These are phyloP conservation scores for Pseudomyrmex gracilis DNA, from an alignment of 1,140 invertebrate species.

Conservation along the genomic window DNA sequence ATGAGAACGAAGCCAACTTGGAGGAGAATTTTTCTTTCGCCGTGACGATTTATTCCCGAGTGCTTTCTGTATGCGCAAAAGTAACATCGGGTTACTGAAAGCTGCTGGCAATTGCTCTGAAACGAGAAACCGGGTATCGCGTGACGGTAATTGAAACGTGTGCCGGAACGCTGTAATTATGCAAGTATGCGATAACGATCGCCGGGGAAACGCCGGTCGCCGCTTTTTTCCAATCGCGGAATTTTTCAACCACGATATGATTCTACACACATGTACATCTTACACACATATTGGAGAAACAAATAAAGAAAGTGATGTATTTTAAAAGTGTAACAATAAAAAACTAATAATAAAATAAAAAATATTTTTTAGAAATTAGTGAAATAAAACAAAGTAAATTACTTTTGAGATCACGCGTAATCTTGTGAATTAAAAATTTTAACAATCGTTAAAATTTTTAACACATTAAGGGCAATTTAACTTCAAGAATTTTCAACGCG, in stretches of 20 bases:
- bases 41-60: background rate
- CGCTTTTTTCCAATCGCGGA: background rate
- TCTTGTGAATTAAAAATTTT: too few species aligned
- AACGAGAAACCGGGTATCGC: slow-evolving; percentile 9
- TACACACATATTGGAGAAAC: too few species aligned
- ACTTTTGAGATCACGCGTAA: too few species aligned
- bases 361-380: too few species aligned
- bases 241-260: background rate
- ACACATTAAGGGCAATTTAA: too few species aligned
- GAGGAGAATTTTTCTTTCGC: slow-evolving; percentile 51
- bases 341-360: too few species aligned
- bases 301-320: too few species aligned
- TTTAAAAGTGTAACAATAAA: too few species aligned
- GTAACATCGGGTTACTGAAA: slow-evolving; percentile 4
- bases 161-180: background rate
- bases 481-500: too few species aligned
- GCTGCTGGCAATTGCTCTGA: slow-evolving; percentile 49
- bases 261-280: too few species aligned
- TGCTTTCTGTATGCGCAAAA: background rate
- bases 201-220: background rate
- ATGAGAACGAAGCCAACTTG: background rate
- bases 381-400: too few species aligned
- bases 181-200: background rate
- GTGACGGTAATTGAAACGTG: slow-evolving; percentile 6
- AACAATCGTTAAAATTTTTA: too few species aligned